Percentiles rank a stretch among this genome's conserved stretches.
phyloP scores from a whole-genome alignment of 1,140 invertebrate genomes.

The Calephelis virginiensis region DNA sequence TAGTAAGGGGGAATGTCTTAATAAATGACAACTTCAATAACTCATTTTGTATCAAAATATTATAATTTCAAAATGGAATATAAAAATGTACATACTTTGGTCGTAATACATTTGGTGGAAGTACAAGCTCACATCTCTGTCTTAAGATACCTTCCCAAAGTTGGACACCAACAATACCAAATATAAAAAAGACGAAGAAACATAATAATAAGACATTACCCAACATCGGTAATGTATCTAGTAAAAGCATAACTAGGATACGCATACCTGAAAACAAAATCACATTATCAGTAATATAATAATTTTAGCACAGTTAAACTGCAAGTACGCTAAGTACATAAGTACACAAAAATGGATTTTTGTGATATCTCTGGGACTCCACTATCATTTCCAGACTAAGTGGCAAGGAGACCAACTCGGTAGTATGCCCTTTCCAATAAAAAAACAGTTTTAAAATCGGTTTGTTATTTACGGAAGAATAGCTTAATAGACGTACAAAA shows the following conservation, averaged over 20 bases:
- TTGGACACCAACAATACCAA: slow-evolving; percentile 99
- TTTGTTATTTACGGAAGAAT: too few species aligned
- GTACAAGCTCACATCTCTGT: slow-evolving; percentile 93
- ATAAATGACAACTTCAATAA: not conserved
- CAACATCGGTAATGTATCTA: slow-evolving; percentile 99
- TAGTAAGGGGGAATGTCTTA: not conserved
- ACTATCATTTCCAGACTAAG: too few species aligned
- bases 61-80: slow-evolving; percentile 15
- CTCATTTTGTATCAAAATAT: not conserved
- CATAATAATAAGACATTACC: slow-evolving; percentile 98
- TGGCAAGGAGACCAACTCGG: too few species aligned
- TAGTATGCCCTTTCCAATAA: too few species aligned
- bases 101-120: slow-evolving; percentile 82
- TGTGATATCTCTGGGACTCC: too few species aligned
- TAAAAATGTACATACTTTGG: slow-evolving; percentile 83
- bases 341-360: too few species aligned
- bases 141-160: slow-evolving; percentile 98
- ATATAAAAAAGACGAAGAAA: slow-evolving; percentile 99
- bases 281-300: not conserved
- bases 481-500: too few species aligned
- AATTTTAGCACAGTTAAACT: too few species aligned
- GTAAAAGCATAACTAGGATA: slow-evolving; percentile 98
- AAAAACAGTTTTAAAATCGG: too few species aligned
- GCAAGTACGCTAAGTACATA: too few species aligned
- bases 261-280: slow-evolving; percentile 90